phyloP scores from a whole-genome alignment of 2,113 vertebrate species.

The Aramus guarauna region DNA sequence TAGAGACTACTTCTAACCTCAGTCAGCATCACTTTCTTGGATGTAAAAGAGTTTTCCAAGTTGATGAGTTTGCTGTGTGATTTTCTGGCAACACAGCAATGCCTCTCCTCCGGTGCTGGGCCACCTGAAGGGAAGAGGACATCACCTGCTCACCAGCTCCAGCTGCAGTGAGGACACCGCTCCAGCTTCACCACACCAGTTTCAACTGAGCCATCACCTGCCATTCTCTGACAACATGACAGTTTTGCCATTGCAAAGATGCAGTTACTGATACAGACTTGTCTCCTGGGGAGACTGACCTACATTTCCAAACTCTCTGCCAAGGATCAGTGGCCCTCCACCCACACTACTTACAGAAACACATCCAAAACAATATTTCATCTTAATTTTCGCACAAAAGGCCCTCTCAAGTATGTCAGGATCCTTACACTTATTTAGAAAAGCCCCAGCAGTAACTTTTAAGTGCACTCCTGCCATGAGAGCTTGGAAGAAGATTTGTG shows the following conservation, averaged over 20 bases:
- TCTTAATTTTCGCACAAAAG: not conserved
- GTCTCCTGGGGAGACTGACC: not conserved
- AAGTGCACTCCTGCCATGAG: not conserved
- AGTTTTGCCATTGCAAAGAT: not conserved
- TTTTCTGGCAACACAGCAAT: not conserved
- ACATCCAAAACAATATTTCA: not conserved
- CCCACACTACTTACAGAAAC: not conserved
- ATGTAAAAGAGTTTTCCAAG: not conserved
- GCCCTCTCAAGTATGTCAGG: not conserved
- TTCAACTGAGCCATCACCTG: not conserved
- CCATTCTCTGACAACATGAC: not conserved
- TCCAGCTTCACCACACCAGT: not conserved
- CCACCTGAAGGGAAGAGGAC: not conserved
- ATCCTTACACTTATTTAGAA: not conserved
- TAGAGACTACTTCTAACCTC: not conserved
- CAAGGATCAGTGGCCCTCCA: not conserved
- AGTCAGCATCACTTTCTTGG: not conserved
- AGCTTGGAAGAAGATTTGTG: not conserved
- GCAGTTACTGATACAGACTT: not conserved
- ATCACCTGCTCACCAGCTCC: not conserved
- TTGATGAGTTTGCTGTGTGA: not conserved
- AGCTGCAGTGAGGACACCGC: accelerated
- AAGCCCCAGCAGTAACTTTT: not conserved
- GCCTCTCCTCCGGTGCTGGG: not conserved
- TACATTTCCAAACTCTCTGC: not conserved